phyloP scores from a whole-genome alignment of 2,113 vertebrate species.

The Balaeniceps rex region DNA sequence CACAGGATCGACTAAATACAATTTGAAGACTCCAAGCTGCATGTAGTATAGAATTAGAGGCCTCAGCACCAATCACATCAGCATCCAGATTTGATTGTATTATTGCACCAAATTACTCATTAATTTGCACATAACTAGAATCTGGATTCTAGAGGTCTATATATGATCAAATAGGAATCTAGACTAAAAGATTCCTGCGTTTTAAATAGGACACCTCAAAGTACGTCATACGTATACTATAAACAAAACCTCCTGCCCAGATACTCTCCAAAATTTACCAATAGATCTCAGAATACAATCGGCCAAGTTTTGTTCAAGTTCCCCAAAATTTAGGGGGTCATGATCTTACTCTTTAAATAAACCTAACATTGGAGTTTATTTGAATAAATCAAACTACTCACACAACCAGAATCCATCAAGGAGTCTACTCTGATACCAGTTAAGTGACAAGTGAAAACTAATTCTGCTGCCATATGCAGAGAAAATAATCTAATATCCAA shows the following conservation, averaged over 20 bases:
- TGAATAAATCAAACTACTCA: not conserved
- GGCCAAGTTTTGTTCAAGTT: not conserved
- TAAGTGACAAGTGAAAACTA: not conserved
- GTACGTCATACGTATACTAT: not conserved
- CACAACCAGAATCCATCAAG: not conserved
- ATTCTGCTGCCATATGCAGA: not conserved
- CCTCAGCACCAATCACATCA: not conserved
- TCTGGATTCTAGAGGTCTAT: not conserved
- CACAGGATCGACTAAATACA: not conserved
- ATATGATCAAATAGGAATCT: not conserved
- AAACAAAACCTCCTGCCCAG: not conserved
- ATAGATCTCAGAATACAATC: not conserved
- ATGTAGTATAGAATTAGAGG: not conserved
- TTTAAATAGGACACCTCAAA: not conserved
- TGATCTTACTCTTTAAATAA: not conserved
- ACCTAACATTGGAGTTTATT: not conserved
- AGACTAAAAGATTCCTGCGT: not conserved
- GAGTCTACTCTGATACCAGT: not conserved
- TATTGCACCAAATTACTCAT: not conserved
- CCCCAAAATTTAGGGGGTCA: not conserved
- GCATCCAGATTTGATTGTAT: not conserved
- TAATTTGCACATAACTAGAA: not conserved
- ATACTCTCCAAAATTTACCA: not conserved
- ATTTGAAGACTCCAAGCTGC: not conserved
- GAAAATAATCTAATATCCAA: not conserved